Evolutionary conservation across 2,888 invertebrate genomes (phyloP).

Genomic region (Drosophila anomalipes): DNA sequence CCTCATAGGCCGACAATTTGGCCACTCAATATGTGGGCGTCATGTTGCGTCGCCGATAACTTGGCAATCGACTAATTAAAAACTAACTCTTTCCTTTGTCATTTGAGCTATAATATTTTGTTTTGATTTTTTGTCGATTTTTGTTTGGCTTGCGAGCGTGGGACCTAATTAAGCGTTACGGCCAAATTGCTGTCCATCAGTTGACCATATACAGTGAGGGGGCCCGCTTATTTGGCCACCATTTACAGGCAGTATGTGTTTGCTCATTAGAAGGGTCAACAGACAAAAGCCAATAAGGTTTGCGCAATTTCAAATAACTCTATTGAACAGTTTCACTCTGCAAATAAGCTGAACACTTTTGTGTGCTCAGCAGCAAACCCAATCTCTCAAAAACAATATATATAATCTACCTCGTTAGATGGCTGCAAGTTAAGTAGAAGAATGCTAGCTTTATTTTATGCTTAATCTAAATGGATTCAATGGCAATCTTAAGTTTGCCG

Average conservation of each 20-base stretch:
- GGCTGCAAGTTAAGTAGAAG: neutral
- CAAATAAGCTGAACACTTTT: neutral
- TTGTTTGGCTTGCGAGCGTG: slow-evolving; percentile 46
- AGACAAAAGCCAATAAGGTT: slow-evolving; percentile 10
- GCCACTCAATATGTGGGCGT: slow-evolving; percentile 39
- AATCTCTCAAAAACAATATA: neutral
- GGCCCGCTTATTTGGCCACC: slow-evolving; percentile 47
- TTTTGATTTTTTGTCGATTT: neutral
- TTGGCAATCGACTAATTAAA: slow-evolving; percentile 45
- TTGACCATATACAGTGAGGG: slow-evolving; percentile 15
- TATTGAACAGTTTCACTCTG: slow-evolving; percentile 10
- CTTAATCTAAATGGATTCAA: neutral
- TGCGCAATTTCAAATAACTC: slow-evolving; percentile 8
- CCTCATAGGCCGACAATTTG: slow-evolving; percentile 25
- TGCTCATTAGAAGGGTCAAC: slow-evolving; percentile 65
- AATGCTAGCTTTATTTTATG: neutral
- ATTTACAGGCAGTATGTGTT: slow-evolving; percentile 52
- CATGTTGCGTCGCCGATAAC: neutral
- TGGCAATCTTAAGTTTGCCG: neutral
- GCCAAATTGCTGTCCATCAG: slow-evolving; percentile 21
- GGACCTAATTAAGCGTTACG: slow-evolving; percentile 55
- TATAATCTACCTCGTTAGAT: neutral
- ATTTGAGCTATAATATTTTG: neutral
- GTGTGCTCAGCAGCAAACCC: neutral
- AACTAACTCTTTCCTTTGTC: slow-evolving; percentile 24